Base-by-base conservation (phyloP, 2,797 vertebrate species). In the Kryptolebias ocellatus region DNA sequence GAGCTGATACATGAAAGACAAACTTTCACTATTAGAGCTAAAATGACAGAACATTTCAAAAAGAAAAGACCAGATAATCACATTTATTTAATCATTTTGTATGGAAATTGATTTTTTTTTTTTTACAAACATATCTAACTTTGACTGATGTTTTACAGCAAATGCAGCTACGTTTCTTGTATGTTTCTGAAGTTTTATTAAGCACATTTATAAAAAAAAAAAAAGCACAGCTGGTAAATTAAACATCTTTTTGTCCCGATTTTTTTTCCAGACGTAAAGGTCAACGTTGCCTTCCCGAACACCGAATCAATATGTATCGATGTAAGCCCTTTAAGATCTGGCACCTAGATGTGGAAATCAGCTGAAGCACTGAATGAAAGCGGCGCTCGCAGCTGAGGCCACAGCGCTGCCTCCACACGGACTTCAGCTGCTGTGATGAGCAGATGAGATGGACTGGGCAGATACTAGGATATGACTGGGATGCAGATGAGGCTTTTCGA, bases 381-480 rank as follows among this genome's bases (percentile, higher is more conserved):
- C 59, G 83, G 72, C 1, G 76, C 46, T 81, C 86, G 65, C 89
- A 91, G 89, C 87, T 90, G 86, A 89, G 86, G 79, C 87, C 89
- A 87, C 28, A 80, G 75, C 67, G 83, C 72, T 63, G 73, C 84
- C 51, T 65, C 84, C 80, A 74, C 79, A 72, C 17, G 60, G 76
- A 72, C 52, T 85, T 77, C 72, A 74, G 55, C 74, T 11, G 71
- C 15, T 29, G 45, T 88, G 89, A 92, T 83, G 83, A 85, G 88
- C 89, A 83, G 89, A 87, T 89, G 83, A 90, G 88, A 89, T 90
- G 86, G 84, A 90, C 79, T 16, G 70, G 75, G 72, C 73, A 83
- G 88, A 92, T 91, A 92, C 82, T 87, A 70, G 80, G 83, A 88
- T 81, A 84, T 68, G 87, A 80, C 86, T 78, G 79, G 81, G 86